Evolutionary conservation across 2,797 vertebrate genomes (phyloP).

Genomic region (Neopelma chrysocephalum): DNA sequence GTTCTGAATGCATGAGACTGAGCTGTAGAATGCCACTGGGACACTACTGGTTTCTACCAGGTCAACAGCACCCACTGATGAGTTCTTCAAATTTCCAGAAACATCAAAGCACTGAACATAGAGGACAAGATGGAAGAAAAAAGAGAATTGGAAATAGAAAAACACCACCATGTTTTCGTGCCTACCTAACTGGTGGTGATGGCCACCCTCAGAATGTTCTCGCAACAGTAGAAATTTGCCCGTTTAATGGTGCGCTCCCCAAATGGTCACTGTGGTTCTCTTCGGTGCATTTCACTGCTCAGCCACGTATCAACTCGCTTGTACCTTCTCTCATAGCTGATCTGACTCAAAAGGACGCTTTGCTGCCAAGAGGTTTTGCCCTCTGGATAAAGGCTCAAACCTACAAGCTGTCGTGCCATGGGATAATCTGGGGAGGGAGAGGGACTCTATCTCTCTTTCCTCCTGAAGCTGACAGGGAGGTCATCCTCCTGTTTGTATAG

Average conservation of each 20-base stretch:
- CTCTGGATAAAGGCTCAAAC: not conserved
- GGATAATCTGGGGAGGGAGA: not conserved
- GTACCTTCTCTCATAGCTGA: not conserved
- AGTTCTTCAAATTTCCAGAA: not conserved
- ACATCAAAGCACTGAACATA: not conserved
- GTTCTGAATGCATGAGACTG: not conserved
- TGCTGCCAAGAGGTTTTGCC: not conserved
- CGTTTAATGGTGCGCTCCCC: not conserved
- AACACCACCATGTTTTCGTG: not conserved
- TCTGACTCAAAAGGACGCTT: not conserved
- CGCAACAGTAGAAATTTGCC: fast-evolving
- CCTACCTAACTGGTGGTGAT: not conserved
- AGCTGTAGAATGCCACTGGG: not conserved
- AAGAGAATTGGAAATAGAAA: not conserved
- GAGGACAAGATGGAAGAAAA: not conserved
- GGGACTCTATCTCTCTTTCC: not conserved
- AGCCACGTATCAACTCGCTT: not conserved
- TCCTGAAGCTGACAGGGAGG: fast-evolving
- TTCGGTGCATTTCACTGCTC: not conserved
- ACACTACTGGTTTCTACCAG: not conserved
- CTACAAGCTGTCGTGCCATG: not conserved
- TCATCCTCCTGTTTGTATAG: not conserved
- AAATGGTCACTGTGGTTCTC: not conserved
- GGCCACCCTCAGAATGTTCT: not conserved
- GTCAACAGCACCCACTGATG: not conserved